phyloP scores from a whole-genome alignment of 1,140 invertebrate genomes.

The Temnothorax curvispinosus region DNA sequence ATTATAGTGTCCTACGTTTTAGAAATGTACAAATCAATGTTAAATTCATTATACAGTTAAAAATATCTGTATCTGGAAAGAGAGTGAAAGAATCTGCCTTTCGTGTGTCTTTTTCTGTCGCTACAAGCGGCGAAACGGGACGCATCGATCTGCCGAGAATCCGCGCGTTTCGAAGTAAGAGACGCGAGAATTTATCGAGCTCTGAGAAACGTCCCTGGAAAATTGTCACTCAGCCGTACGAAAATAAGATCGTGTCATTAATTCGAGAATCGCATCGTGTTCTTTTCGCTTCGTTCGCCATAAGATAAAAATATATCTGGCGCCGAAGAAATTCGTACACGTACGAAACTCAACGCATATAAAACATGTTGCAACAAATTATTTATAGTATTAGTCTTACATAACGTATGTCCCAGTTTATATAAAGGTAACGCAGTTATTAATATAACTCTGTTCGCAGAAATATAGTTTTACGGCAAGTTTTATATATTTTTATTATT shows the following conservation, averaged over 20 bases:
- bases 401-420: not conserved
- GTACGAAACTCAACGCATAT: not conserved
- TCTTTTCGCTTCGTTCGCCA: not conserved
- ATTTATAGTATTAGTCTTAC: constrained; percentile 32
- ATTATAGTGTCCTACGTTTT: not conserved
- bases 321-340: constrained; percentile 10
- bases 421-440: not conserved
- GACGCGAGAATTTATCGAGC: constrained; percentile 10
- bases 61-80: not conserved
- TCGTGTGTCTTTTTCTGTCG: not conserved
- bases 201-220: constrained; percentile 7
- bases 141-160: constrained; percentile 26
- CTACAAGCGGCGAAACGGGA: not conserved
- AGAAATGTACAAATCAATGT: not conserved
- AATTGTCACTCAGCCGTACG: constrained; percentile 28
- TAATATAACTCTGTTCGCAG: not conserved
- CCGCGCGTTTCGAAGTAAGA: constrained; percentile 8
- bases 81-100: not conserved
- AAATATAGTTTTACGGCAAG: not conserved
- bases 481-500: not conserved
- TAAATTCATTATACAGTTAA: not conserved
- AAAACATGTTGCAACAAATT: constrained; percentile 34
- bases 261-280: not conserved
- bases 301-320: constrained; percentile 41
- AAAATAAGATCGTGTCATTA: constrained; percentile 48